A percentile compares a stretch with the other conserved stretches of the same genome.
phyloP scores from a whole-genome alignment of 2,888 invertebrate genomes.

The Dolichopus griseipennis region DNA sequence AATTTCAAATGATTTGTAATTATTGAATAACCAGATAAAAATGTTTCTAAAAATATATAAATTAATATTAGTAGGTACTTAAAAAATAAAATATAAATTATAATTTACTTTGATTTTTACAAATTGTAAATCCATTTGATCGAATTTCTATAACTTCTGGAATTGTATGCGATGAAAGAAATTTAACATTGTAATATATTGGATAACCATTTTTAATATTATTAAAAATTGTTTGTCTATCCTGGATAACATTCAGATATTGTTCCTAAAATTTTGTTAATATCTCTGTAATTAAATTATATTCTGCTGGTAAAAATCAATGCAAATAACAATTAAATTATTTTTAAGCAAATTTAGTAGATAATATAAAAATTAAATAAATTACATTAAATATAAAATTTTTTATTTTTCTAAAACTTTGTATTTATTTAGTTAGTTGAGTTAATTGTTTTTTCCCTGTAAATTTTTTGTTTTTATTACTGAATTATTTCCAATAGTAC shows the following conservation, averaged over 20 bases:
- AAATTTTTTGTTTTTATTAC: no score
- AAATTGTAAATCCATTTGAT: constrained; percentile 49
- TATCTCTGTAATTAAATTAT: background rate
- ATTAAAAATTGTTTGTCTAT: constrained; percentile 26
- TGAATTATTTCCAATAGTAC: no score
- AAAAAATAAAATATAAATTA: background rate
- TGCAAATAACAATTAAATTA: no score
- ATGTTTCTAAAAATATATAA: background rate
- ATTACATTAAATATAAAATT: no score
- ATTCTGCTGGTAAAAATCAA: no score
- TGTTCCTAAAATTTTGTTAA: constrained; percentile 23
- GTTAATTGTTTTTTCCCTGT: no score
- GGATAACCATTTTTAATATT: constrained; percentile 32
- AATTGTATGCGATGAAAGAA: constrained; percentile 49
- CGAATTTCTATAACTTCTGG: constrained; percentile 50
- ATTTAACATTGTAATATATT: constrained; percentile 48
- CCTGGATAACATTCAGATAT: constrained; percentile 25
- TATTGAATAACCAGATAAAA: background rate
- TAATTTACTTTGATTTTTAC: constrained; percentile 37
- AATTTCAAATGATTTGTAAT: background rate
- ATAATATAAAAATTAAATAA: no score
- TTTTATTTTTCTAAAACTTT: no score
- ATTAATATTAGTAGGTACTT: no score
- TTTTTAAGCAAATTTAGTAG: no score
- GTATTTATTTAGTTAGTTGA: no score